Evolutionary conservation across 2,888 invertebrate genomes (phyloP), one percentile per base, ranked within the genome.

Genomic region (Leucozona laternaria): DNA sequence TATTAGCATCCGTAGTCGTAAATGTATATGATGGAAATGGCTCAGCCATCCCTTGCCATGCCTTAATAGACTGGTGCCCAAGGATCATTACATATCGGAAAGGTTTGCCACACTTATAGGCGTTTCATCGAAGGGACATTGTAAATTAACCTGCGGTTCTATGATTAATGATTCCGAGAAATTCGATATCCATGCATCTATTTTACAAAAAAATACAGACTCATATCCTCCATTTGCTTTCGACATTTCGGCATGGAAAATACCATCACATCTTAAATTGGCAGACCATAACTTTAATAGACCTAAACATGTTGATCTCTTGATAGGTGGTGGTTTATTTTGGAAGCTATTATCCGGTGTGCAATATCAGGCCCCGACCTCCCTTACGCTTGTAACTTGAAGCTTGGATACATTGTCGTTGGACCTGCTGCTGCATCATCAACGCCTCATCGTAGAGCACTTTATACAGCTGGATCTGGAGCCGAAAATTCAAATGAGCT

Each of bases 61-160:
- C 50, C 13, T 50, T 50, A 13, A 3, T 50, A 5, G 50, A 50
- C 13, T 50, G 50, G 22, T 13, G 50, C 22, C 50, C 6, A 66
- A 31, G 13, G 66, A 50, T 50, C 45, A 66, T 50, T 50, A 66
- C 48, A 31, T 50, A 48, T 66, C 48, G 20, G 66, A 66, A 2
- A 48, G 34, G 13, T 50, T 34, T 50, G 31, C 66, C 10, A 31
- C 50, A 50, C 34, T 34, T 13, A 66, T 43, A n/a, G 34, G 34
- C 13, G 11, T 55, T 55, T 70, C 40, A 28, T 20, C 55, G 11
- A 25, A 40, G 15, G 53, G 70, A 11, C 25, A n/a, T n/a, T 70
- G 53, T n/a, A 70, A 70, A 48, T 34, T 66, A 66, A 64, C 45
- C 50, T 66, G 34, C 4, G 20, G 31, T 17, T 66, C 48, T 11